Conservation (phyloP, 1,140 invertebrate species). For the Hylyphantes graminicola region DNA sequence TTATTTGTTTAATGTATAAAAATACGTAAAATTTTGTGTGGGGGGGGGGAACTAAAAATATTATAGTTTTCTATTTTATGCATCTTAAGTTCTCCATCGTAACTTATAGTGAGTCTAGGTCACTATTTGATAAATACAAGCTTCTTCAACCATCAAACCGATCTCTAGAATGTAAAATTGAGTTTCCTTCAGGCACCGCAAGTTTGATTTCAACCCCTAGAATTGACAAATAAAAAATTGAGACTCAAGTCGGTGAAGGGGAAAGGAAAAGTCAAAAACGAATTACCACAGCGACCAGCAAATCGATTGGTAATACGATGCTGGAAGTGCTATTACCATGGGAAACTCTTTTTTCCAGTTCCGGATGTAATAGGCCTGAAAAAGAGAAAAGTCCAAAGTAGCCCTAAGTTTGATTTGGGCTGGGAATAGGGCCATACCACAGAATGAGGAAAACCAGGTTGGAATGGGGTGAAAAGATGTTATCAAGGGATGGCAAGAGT, state of each 20-base stretch:
- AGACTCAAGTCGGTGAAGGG: constrained; percentile 24
- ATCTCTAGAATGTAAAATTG: constrained; percentile 49
- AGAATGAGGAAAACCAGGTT: constrained; percentile 9
- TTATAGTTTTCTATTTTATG: too few relatives aligned
- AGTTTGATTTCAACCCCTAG: constrained; percentile 24
- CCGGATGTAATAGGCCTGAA: constrained; percentile 36
- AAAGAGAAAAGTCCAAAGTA: constrained; percentile 27
- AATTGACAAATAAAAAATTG: constrained; percentile 60
- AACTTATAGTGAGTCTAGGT: too few relatives aligned
- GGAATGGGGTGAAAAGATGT: constrained; percentile 23
- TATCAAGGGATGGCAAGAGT: constrained; percentile 4
- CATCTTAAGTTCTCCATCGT: too few relatives aligned
- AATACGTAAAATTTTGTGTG: too few relatives aligned
- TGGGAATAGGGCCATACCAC: constrained; percentile 14
- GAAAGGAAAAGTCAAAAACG: constrained; percentile 48
- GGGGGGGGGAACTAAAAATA: too few relatives aligned
- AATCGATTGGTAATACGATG: constrained; percentile 51
- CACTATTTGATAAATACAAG: too few relatives aligned
- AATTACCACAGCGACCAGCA: constrained; percentile 57
- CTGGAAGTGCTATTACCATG: constrained; percentile 54
- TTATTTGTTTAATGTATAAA: too few relatives aligned
- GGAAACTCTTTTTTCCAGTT: constrained; percentile 28
- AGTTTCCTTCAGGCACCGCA: constrained; percentile 36
- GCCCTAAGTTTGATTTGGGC: constrained; percentile 47
- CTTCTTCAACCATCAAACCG: not conserved